phyloP scores from a whole-genome alignment of 92 coral and sea anemone genomes.

The Zoanthus gigantus region DNA sequence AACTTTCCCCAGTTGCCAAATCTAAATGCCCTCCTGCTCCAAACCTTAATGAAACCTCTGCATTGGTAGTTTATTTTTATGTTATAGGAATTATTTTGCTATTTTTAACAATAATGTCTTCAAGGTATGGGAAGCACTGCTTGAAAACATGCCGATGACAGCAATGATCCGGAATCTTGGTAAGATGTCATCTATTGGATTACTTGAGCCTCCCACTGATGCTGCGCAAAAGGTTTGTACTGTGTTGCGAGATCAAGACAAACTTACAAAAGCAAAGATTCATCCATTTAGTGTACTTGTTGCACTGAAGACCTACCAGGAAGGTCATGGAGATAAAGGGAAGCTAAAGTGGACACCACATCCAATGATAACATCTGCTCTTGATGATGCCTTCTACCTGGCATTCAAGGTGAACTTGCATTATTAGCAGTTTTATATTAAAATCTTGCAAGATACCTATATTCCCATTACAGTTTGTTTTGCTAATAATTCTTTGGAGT shows the following conservation, averaged over 20 bases:
- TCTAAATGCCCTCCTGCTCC: too few relatives aligned
- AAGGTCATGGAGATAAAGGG: slow-evolving; percentile 95
- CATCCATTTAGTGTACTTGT: slow-evolving; percentile 90
- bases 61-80: too few relatives aligned
- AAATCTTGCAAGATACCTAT: neutral
- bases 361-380: slow-evolving; percentile 72
- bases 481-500: too few relatives aligned
- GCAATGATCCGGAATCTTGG: slow-evolving; percentile 98
- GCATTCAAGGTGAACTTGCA: slow-evolving; percentile 83
- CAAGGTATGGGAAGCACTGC: slow-evolving; percentile 93
- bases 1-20: too few relatives aligned
- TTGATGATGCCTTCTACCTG: slow-evolving; percentile 87
- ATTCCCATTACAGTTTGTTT: too few relatives aligned
- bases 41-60: too few relatives aligned
- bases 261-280: slow-evolving; percentile 79
- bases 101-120: neutral
- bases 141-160: slow-evolving; percentile 95
- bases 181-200: slow-evolving; percentile 88
- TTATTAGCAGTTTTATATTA: neutral
- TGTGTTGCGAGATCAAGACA: slow-evolving; percentile 51
- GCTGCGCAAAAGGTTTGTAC: slow-evolving; percentile 69
- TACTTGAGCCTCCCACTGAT: slow-evolving; percentile 68
- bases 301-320: slow-evolving; percentile 84
- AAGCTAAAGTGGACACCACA: slow-evolving; percentile 83
- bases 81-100: too few relatives aligned